Base-by-base conservation (phyloP, 2,888 invertebrate genomes). In the Smittia sp. region DNA sequence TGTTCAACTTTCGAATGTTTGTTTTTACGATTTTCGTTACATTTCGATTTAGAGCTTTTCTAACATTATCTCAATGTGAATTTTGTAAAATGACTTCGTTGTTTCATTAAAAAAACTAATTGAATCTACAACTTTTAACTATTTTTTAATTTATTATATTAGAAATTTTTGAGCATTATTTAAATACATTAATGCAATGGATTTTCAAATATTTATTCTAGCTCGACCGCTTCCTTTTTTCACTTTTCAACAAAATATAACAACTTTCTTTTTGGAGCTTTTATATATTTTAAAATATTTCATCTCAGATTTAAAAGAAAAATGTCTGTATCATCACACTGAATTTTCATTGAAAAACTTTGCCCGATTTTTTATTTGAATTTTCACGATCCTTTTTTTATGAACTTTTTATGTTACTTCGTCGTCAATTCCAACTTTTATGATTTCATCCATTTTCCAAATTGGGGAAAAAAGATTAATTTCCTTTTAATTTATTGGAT, bases 231-330 rank as follows among this genome's bases (percentile, higher is more conserved):
- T 32, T 32, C 3, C 3, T 9, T 6, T 3, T 46, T 46, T 46
- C 46, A 46, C 46, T 46, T 15, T 3, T 46, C 39, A 15, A 15
- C 58, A 58, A 18, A 58, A 1, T 1, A 22, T 58, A 58, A 20
- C n/a, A 18, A 22, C 58, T 58, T 58, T 58, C 58, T 70, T 72
- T 18, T 72, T 72, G 32, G 54, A 72, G 38, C 54, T 72, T 63
- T 72, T 72, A 25, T 72, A 72, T 32, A 72, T 62, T 72, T 62
- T 72, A 24, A 58, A 62, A 25, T 58, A 27, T 62, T 54, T 72
- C 72, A 72, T 72, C 24, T 72, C 72, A 72, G 20, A 63, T 13
- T 27, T 63, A 22, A 63, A 22, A 58, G 9, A 13, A 58, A 58
- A 58, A 22, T 20, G 7, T 58, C 22, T 7, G 7, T 7, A 58